These are phyloP conservation scores for Agrilus planipennis DNA, from an alignment of 1,140 invertebrate species.

Conservation along the genomic window DNA sequence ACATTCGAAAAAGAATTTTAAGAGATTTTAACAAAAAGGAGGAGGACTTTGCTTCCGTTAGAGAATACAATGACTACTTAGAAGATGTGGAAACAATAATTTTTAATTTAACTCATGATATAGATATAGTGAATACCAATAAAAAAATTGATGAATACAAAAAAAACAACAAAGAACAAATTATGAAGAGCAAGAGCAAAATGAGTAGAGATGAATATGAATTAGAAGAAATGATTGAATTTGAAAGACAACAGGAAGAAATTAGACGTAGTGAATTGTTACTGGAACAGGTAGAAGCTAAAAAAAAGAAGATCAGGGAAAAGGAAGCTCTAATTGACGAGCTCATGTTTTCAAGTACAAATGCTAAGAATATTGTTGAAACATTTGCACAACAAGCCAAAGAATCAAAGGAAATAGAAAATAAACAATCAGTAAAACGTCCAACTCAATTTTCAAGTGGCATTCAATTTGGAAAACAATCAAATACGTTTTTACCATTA, in stretches of 20 bases:
- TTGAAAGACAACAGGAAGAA: conserved; percentile 65
- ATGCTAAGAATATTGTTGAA: conserved; percentile 79
- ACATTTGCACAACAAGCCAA: conserved; percentile 64
- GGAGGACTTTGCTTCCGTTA: conserved; percentile 69
- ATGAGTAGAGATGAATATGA: conserved; percentile 63
- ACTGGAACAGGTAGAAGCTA: conserved; percentile 57
- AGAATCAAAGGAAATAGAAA: conserved; percentile 41
- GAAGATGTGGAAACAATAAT: conserved; percentile 87
- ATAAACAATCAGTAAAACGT: conserved; percentile 30
- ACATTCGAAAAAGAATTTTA: conserved; percentile 80
- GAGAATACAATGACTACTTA: conserved; percentile 88
- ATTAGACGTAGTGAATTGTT: conserved; percentile 47
- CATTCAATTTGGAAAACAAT: conserved; percentile 57
- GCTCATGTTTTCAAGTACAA: conserved; percentile 80
- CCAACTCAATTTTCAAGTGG: conserved; percentile 67
- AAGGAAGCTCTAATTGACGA: conserved; percentile 90
- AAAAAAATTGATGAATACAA: conserved; percentile 90
- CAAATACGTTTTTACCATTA: conserved; percentile 45
- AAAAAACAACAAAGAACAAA: conserved; percentile 83
- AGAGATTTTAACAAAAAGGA: conserved; percentile 88
- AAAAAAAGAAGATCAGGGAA: conserved; percentile 69
- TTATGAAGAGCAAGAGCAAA: conserved; percentile 74
- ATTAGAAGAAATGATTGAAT: conserved; percentile 75
- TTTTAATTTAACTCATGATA: conserved; percentile 84
- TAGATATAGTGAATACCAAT: conserved; percentile 82